Evolutionary conservation across 23 tunicate species (phyloP).

Genomic region (Corella eumyota): DNA sequence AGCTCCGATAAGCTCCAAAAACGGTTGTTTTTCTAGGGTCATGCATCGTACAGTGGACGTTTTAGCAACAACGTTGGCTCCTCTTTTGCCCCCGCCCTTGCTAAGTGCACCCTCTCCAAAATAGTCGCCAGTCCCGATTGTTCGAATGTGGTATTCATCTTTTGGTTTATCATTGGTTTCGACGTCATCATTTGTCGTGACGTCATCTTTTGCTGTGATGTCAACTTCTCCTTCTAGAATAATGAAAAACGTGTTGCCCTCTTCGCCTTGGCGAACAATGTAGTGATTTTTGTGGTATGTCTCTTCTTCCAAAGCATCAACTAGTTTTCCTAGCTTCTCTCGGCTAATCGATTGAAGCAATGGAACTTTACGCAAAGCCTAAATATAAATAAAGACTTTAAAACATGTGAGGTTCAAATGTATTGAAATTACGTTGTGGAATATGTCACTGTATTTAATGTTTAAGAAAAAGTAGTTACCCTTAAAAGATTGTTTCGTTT

Average conservation of each 20-base stretch:
- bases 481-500: slow-evolving; percentile 5
- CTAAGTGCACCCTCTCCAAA: slow-evolving; percentile 56
- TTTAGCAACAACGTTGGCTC: slow-evolving; percentile 18
- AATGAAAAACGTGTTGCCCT: slow-evolving; percentile 51
- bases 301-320: slow-evolving; percentile 38
- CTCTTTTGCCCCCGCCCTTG: slow-evolving; percentile 16
- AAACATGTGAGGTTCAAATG: too few species aligned
- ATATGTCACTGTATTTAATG: too few species aligned
- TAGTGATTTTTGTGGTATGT: slow-evolving; percentile 15
- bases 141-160: slow-evolving; percentile 12
- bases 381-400: too few species aligned
- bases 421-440: too few species aligned
- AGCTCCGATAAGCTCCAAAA: slow-evolving; percentile 26
- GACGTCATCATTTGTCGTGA: too few species aligned
- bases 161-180: neutral
- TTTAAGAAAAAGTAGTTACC: slow-evolving; percentile 4
- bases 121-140: slow-evolving; percentile 23
- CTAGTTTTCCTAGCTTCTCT: slow-evolving; percentile 25
- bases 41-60: slow-evolving; percentile 11
- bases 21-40: slow-evolving; percentile 32
- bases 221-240: slow-evolving; percentile 51
- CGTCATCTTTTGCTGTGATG: slow-evolving; percentile 10
- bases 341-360: too few species aligned
- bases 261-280: slow-evolving; percentile 30
- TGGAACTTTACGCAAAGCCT: too few species aligned